These are phyloP conservation scores for Gambusia affinis DNA, from an alignment of 2,113 vertebrate species.

Conservation along the genomic window DNA sequence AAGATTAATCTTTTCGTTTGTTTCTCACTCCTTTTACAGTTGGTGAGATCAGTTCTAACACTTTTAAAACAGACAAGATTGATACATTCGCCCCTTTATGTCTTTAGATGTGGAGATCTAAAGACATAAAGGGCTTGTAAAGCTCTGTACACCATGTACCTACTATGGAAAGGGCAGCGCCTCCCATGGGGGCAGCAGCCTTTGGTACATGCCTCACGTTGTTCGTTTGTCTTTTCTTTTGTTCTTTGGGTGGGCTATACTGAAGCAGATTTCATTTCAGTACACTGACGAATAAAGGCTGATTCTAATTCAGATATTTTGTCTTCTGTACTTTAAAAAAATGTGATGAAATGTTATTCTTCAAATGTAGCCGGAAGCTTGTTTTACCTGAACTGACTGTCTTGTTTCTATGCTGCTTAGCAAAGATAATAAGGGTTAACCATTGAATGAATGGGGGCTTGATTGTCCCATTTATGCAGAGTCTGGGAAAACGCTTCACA, in stretches of 20 bases:
- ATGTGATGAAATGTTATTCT: not conserved
- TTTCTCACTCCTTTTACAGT: not conserved
- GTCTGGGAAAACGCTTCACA: not conserved
- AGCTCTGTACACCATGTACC: not conserved
- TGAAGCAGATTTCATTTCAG: no score
- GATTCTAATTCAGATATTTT: not conserved
- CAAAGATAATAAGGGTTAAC: not conserved
- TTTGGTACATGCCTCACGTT: no score
- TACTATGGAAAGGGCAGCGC: no score
- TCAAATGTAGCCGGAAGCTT: not conserved
- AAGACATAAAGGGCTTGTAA: not conserved
- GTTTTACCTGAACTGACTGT: not conserved
- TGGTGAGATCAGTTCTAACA: not conserved
- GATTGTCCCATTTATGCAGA: not conserved
- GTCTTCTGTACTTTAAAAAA: not conserved
- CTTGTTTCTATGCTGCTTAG: not conserved
- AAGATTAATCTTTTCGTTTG: not conserved
- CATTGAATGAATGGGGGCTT: not conserved
- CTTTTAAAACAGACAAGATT: not conserved
- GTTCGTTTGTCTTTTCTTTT: no score
- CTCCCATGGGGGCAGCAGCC: no score
- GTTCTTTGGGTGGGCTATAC: no score
- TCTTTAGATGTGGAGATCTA: no score
- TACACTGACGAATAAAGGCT: no score
- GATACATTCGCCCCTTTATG: no score